Conservation (phyloP, 2,888 invertebrate species). For the Augiades crinisus region DNA sequence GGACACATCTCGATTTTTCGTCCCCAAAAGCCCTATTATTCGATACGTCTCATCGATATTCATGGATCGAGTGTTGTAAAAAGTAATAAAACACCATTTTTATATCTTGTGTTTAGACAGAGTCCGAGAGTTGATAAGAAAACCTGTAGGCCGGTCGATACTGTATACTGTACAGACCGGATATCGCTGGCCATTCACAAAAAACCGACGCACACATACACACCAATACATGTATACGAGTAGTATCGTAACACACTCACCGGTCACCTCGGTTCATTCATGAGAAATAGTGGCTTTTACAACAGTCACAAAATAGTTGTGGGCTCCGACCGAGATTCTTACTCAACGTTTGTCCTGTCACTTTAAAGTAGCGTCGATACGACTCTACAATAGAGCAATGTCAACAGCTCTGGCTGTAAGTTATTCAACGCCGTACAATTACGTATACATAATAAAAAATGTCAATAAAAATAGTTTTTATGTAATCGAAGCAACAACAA, state of each 20-base stretch:
- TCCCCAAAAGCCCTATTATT: conserved; percentile 56
- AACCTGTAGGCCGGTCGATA: conserved; percentile 70
- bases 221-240: conserved; percentile 36
- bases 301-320: conserved; percentile 50
- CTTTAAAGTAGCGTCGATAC: conserved; percentile 4
- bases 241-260: conserved; percentile 49
- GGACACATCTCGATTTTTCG: conserved; percentile 50
- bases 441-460: too few relatives aligned
- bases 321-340: conserved; percentile 7
- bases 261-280: conserved; percentile 70
- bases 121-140: conserved; percentile 76
- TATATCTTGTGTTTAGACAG: conserved; percentile 79
- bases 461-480: too few relatives aligned
- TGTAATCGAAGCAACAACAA: too few relatives aligned
- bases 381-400: conserved; percentile 1
- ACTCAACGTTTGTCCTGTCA: conserved; percentile 13
- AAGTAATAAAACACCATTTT: conserved; percentile 78
- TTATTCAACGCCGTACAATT: too few relatives aligned
- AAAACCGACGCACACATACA: conserved; percentile 56
- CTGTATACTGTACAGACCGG: conserved; percentile 61
- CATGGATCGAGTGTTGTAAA: conserved; percentile 68
- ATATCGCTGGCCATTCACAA: conserved; percentile 79
- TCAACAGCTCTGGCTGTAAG: conserved; percentile 7
- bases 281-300: conserved; percentile 65
- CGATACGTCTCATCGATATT: conserved; percentile 68